Conservation (phyloP, 2,888 invertebrate species). For the Morpho helenor region DNA sequence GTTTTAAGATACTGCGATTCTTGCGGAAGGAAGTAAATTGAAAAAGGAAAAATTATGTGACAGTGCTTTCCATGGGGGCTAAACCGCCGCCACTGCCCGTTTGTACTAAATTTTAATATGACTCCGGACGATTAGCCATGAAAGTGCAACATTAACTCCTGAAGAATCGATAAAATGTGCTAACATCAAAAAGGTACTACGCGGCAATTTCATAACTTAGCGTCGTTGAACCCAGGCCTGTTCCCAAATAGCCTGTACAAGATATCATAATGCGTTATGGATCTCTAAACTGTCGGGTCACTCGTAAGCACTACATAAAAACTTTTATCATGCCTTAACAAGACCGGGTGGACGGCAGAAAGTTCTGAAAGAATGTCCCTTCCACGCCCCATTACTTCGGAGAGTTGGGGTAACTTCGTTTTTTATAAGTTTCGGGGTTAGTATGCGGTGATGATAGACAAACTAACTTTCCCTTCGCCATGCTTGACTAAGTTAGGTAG, state of each 20-base stretch:
- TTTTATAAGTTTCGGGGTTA: constrained; percentile 34
- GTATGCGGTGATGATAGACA: constrained; percentile 29
- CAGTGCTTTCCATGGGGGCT: too few relatives aligned
- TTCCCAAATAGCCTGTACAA: constrained; percentile 27
- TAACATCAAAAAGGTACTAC: constrained; percentile 9
- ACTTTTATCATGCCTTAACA: constrained; percentile 65
- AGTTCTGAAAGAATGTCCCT: constrained; percentile 64
- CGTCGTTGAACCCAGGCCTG: constrained; percentile 13
- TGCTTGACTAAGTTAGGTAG: constrained; percentile 20
- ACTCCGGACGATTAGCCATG: too few relatives aligned
- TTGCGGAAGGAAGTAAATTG: too few relatives aligned
- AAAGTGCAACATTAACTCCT: too few relatives aligned
- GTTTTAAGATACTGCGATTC: too few relatives aligned
- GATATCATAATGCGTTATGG: constrained; percentile 47
- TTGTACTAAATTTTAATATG: too few relatives aligned
- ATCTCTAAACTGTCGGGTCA: constrained; percentile 54
- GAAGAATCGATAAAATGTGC: too few relatives aligned
- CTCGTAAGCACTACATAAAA: constrained; percentile 70
- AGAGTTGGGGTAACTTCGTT: constrained; percentile 31
- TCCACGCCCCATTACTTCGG: constrained; percentile 62
- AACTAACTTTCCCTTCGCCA: constrained; percentile 24
- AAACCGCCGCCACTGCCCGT: too few relatives aligned
- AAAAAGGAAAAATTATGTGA: too few relatives aligned
- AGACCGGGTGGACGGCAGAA: constrained; percentile 46
- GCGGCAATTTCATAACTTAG: constrained; percentile 13